A percentile compares a stretch with the other conserved stretches of the same genome.
Conservation (phyloP, 2,113 vertebrate genomes). For the Ptyas mucosa region DNA sequence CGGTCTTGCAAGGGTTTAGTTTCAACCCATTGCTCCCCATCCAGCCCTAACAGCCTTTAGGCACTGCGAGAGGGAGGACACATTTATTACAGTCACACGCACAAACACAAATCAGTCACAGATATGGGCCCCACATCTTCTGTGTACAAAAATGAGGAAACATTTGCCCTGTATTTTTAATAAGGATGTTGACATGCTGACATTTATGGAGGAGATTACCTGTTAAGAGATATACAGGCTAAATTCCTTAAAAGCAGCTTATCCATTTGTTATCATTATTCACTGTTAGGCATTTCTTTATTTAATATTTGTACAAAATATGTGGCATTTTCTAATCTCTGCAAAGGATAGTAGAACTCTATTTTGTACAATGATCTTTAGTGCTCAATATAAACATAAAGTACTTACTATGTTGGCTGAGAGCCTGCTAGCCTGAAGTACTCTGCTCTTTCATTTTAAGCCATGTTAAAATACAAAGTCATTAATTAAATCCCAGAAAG, state of each 20-base stretch:
- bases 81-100: no score
- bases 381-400: constrained; percentile 21
- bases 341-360: constrained; percentile 14
- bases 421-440: constrained; percentile 25
- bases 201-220: constrained; percentile 18
- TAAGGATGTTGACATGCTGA: constrained; percentile 34
- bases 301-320: constrained; percentile 27
- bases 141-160: not conserved
- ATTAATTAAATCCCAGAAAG: constrained; percentile 40
- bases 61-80: no score
- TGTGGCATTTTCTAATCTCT: constrained; percentile 5
- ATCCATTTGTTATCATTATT: constrained; percentile 5
- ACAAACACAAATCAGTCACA: not conserved
- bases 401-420: not conserved
- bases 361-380: constrained; percentile 2
- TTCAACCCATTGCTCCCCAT: no score
- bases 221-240: constrained; percentile 5
- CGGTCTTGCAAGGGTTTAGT: no score
- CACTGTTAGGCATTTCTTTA: constrained; percentile 9
- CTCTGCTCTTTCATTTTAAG: constrained; percentile 21
- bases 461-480: constrained; percentile 31
- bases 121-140: not conserved
- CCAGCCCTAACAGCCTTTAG: no score
- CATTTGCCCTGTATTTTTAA: not conserved
- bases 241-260: constrained; percentile 27